Percentiles rank a stretch among this genome's conserved stretches.
These are phyloP conservation scores for Gortyna flavago DNA, from an alignment of 2,888 invertebrate species.

Conservation along the genomic window DNA sequence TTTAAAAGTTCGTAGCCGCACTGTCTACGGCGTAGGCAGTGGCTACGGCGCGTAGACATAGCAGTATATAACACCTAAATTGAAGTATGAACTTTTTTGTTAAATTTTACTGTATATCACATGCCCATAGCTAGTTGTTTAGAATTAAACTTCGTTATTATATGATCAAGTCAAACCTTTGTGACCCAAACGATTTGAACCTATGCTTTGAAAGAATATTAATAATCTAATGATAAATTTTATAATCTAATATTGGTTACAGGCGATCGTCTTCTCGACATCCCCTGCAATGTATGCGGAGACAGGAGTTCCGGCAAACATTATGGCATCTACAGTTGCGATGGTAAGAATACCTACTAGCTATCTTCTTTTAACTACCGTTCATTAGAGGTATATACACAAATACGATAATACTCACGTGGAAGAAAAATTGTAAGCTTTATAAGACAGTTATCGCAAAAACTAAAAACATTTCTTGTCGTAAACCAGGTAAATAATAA, in stretches of 20 bases:
- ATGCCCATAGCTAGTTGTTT: neutral
- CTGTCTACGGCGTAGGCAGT: neutral
- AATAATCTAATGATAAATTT: neutral
- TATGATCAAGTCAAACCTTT: neutral
- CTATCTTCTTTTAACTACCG: neutral
- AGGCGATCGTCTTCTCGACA: slow-evolving; percentile 99
- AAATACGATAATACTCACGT: neutral
- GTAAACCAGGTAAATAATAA: too few relatives aligned
- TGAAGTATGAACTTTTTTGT: neutral
- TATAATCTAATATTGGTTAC: slow-evolving; percentile 57
- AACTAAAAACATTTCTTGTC: too few relatives aligned
- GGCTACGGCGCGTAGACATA: slow-evolving; percentile 1
- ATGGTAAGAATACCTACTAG: slow-evolving; percentile 92
- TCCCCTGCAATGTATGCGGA: slow-evolving; percentile 99
- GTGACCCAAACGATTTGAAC: neutral
- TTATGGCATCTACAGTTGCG: slow-evolving; percentile 99
- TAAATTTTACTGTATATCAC: neutral
- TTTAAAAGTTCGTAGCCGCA: neutral
- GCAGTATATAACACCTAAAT: neutral
- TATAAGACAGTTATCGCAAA: too few relatives aligned
- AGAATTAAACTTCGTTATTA: neutral
- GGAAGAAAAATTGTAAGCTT: too few relatives aligned
- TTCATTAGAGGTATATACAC: neutral
- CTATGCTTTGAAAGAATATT: neutral
- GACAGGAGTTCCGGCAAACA: slow-evolving; percentile 99